Evolutionary conservation across 1,140 invertebrate species (phyloP).

Genomic region (Leptestheria dahalacensis): DNA sequence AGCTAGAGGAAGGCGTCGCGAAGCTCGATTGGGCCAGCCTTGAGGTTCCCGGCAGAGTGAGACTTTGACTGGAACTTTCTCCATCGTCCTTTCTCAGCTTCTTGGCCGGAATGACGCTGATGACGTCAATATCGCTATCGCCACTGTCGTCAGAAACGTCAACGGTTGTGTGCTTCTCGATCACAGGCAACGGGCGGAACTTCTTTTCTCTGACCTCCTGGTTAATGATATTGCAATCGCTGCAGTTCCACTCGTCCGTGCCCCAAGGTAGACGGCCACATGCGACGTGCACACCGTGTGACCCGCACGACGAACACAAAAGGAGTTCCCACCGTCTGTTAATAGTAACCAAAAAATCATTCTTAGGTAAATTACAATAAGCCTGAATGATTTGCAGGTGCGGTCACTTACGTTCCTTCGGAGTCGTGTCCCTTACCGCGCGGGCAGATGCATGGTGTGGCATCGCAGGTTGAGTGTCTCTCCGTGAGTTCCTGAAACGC

Average conservation of each 20-base stretch:
- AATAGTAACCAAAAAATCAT: slow-evolving; percentile 17
- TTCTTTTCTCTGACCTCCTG: background rate
- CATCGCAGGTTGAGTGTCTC: slow-evolving; percentile 40
- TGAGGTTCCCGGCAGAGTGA: background rate
- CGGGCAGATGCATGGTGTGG: slow-evolving; percentile 37
- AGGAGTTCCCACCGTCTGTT: slow-evolving; percentile 38
- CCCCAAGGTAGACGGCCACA: slow-evolving; percentile 27
- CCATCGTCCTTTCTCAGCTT: background rate
- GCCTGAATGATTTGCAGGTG: slow-evolving; percentile 16
- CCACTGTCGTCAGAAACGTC: background rate
- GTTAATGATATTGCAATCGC: slow-evolving; percentile 4
- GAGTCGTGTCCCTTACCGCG: slow-evolving; percentile 35
- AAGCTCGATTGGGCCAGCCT: background rate
- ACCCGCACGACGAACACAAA: slow-evolving; percentile 39
- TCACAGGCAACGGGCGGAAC: background rate
- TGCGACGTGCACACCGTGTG: slow-evolving; percentile 36
- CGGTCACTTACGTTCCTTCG: slow-evolving; percentile 34
- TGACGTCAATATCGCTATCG: background rate
- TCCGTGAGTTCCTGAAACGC: slow-evolving; percentile 42
- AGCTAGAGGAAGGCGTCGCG: background rate
- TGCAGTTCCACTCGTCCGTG: slow-evolving; percentile 8
- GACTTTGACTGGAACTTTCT: background rate
- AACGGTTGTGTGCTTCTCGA: background rate
- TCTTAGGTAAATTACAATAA: slow-evolving; percentile 14
- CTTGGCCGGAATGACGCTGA: background rate